A percentile compares a stretch with the other conserved stretches of the same genome.
Evolutionary conservation across 2,888 invertebrate genomes (phyloP).

Genomic region (Ecliptopera silaceata): DNA sequence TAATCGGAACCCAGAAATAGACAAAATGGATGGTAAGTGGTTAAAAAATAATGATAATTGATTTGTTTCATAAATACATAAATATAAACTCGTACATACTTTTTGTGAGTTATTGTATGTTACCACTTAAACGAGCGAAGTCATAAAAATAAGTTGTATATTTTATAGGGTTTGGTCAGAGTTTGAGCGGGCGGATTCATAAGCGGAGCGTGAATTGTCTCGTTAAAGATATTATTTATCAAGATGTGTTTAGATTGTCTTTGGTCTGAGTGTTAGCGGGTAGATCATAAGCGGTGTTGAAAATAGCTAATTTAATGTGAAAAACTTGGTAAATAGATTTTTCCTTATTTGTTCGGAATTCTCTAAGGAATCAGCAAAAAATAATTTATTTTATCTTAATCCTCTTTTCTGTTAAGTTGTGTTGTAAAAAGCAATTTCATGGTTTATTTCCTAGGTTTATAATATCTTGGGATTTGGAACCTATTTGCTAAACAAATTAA

Average conservation of each 20-base stretch:
- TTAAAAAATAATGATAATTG: no score
- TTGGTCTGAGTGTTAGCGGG: slow-evolving; percentile 43
- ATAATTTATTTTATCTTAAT: no score
- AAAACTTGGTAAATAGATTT: no score
- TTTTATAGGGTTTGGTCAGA: slow-evolving; percentile 45
- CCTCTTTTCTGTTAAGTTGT: no score
- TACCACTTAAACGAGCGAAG: slow-evolving; percentile 42
- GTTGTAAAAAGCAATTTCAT: no score
- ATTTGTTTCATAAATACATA: slow-evolving; percentile 5
- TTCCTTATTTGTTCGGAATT: no score
- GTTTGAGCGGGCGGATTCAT: slow-evolving; percentile 48
- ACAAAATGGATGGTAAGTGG: no score
- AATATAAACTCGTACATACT: slow-evolving; percentile 15
- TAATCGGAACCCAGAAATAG: no score
- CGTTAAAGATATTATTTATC: not conserved
- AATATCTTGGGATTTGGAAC: no score
- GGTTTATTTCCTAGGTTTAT: no score
- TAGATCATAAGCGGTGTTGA: not conserved
- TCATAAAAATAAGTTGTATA: slow-evolving; percentile 57
- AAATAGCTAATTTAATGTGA: not conserved
- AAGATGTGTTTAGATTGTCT: not conserved
- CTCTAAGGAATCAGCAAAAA: no score
- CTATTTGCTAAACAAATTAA: no score
- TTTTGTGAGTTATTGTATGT: slow-evolving; percentile 21
- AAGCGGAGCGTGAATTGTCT: slow-evolving; percentile 26